Percentiles rank a stretch among this genome's conserved stretches.
Conservation (phyloP, 2,888 invertebrate genomes). For the Ecdyonurus torrentis region DNA sequence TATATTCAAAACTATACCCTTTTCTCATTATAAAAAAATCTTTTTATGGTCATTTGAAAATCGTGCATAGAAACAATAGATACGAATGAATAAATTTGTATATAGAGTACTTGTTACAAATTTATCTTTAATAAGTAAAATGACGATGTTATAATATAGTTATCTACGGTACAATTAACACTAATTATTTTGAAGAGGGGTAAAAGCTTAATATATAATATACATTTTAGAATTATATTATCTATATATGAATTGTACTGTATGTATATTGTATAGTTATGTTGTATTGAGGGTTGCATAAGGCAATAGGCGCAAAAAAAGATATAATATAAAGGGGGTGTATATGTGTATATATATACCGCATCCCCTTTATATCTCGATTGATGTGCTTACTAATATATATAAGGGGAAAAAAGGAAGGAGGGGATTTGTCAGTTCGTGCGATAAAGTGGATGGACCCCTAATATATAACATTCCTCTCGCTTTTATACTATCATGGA, state of each 20-base stretch:
- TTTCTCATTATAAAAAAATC: no score
- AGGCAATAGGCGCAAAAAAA: neutral
- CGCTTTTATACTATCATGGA: no score
- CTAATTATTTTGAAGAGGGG: neutral
- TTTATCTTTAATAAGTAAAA: neutral
- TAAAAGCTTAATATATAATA: no score
- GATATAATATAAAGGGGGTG: neutral
- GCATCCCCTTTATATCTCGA: neutral
- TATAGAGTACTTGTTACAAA: no score
- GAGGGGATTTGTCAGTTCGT: neutral
- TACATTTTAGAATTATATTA: no score
- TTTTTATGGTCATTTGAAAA: no score
- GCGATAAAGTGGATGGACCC: neutral
- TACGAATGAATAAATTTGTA: no score
- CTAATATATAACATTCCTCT: no score
- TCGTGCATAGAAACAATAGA: no score
- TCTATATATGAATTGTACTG: neutral
- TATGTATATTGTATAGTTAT: neutral
- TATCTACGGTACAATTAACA: neutral
- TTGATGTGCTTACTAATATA: neutral
- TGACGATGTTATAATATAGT: neutral
- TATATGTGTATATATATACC: no score
- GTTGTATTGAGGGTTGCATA: neutral
- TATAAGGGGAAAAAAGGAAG: no score
- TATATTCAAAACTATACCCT: no score